Conservation (phyloP, 2,113 vertebrate genomes). For the Coptodon bakossiorum region DNA sequence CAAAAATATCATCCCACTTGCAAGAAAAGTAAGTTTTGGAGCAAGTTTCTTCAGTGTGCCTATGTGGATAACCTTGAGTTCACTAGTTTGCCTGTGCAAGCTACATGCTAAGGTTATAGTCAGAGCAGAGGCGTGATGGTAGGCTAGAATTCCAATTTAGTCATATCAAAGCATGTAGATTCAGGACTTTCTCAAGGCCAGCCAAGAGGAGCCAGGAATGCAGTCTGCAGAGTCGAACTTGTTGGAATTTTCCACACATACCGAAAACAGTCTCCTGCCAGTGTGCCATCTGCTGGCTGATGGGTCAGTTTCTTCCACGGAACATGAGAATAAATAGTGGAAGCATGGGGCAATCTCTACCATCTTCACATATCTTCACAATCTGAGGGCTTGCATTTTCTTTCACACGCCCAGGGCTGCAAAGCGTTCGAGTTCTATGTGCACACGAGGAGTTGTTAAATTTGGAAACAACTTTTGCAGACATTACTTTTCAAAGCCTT, state of each 20-base stretch:
- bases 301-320: neutral
- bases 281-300: conserved; percentile 67
- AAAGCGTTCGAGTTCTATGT: neutral
- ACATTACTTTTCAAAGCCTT: conserved; percentile 16
- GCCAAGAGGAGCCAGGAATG: conserved; percentile 48
- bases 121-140: conserved; percentile 17
- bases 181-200: conserved; percentile 36
- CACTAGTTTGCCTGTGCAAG: neutral
- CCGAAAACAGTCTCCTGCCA: conserved; percentile 6
- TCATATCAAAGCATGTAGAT: conserved; percentile 58
- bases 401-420: neutral
- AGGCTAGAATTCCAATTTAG: conserved; percentile 40
- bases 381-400: neutral
- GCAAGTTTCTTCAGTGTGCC: neutral
- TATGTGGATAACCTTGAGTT: conserved; percentile 36
- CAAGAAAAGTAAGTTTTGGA: neutral
- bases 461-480: conserved; percentile 15
- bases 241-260: conserved; percentile 56
- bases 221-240: conserved; percentile 33
- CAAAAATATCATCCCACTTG: neutral
- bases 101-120: conserved; percentile 25
- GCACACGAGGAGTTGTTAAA: neutral
- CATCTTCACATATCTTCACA: neutral
- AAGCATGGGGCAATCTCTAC: neutral
- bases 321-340: neutral